Evolutionary conservation across 2,888 invertebrate genomes (phyloP), one percentile per base, ranked within the genome.

Genomic region (Acholoe squamosa): DNA sequence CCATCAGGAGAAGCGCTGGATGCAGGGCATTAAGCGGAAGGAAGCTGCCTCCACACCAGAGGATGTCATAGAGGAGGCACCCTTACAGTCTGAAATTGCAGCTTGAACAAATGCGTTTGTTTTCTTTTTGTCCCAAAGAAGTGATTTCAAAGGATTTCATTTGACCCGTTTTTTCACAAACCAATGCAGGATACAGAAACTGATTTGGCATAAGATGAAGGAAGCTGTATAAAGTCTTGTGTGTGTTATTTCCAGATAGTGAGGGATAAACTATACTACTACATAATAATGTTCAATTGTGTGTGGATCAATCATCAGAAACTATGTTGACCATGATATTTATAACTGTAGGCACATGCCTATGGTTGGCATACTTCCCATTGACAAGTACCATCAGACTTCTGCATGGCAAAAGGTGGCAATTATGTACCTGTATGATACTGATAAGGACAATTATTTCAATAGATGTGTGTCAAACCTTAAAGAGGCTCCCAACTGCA

Each of bases 41-140:
- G 80, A 80, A 25, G 71, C 71, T 5, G 80, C 43, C 14, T 34
- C 43, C 34, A 22, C 80, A 16, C 80, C 80, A 16, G 80, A 80
- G 31, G 80, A 80, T n/a, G 80, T 80, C 80, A 80, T 80, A 16
- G 34, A 80, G 33, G 80, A 80, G 22, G 34, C 33, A 43, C 80
- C 80, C 16, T n/a, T 80, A 43, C 80, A 43, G 80, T 80, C 80
- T 0, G 80, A 80, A 43, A 80, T 80, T n/a, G 80, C 80, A 7
- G 80, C 80, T 5, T 80, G 33, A 43, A 80, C 5, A 5, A 43
- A 16, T 19, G 5, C 76, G n/a, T n/a, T n/a, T n/a, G n/a, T n/a
- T 31, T 31, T 76, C 1, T 5, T 14, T 31, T 28, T 76, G 14
- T 76, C 76, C 31, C 25, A 25, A 25, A 31, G 5, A 28, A 43